A percentile compares a stretch with the other conserved stretches of the same genome.
Evolutionary conservation across 2,797 vertebrate genomes (phyloP).

Genomic region (Echeneis naucrates): DNA sequence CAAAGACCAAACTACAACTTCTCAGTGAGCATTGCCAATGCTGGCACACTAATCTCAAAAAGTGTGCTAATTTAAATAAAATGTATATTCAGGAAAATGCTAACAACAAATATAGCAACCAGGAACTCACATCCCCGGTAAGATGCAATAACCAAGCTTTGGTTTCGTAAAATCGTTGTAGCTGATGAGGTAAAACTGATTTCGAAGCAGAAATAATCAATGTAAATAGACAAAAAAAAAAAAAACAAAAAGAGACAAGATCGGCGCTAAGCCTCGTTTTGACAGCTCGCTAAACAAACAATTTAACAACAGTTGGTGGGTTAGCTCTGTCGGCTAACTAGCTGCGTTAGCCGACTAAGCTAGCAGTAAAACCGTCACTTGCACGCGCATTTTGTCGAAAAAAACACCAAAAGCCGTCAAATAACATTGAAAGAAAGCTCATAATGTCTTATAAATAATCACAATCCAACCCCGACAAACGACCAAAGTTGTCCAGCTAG

Average conservation of each 20-base stretch:
- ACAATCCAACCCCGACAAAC: fast-evolving
- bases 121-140: background rate
- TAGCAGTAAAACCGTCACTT: conserved; percentile 43
- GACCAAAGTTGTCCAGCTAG: background rate
- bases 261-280: fast-evolving
- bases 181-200: background rate
- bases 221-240: background rate
- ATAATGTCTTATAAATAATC: background rate
- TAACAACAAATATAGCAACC: conserved; percentile 2
- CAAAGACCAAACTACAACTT: conserved; percentile 38
- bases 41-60: too few relatives aligned
- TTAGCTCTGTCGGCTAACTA: background rate
- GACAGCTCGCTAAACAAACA: background rate
- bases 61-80: background rate
- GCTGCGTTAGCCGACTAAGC: conserved; percentile 54
- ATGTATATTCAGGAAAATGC: conserved; percentile 17
- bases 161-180: background rate
- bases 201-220: background rate
- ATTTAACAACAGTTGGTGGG: background rate
- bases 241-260: background rate
- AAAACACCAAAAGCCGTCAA: conserved; percentile 31
- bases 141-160: background rate
- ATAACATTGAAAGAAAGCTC: conserved; percentile 53
- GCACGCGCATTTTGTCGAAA: conserved; percentile 27
- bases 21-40: conserved; percentile 1